phyloP scores from a whole-genome alignment of 2,797 vertebrate genomes.

The Clarias pachynema region DNA sequence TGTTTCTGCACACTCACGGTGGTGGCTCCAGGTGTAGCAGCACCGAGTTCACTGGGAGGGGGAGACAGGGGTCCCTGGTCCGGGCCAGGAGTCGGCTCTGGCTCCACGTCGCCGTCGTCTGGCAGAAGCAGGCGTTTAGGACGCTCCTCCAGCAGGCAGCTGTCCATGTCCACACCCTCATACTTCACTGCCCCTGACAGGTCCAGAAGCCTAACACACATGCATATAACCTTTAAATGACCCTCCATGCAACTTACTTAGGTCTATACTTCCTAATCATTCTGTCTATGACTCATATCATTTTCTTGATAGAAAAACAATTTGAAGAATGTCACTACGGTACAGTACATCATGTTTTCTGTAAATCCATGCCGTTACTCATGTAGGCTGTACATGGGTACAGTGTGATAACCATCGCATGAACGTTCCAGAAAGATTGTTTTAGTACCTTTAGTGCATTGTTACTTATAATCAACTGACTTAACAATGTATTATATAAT shows the following conservation, averaged over 20 bases:
- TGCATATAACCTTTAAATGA: not conserved
- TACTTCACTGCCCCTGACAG: conserved; percentile 82
- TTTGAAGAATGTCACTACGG: conserved; percentile 5
- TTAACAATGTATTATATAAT: not conserved
- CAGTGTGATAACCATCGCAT: not conserved
- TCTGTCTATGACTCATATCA: not conserved
- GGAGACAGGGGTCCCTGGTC: conserved; percentile 57
- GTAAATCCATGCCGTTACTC: not conserved
- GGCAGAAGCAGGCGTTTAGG: conserved; percentile 58
- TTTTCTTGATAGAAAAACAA: not conserved
- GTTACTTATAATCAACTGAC: not conserved
- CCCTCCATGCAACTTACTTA: not conserved
- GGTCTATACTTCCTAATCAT: not conserved
- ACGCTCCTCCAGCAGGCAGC: conserved; percentile 80
- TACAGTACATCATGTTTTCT: not conserved
- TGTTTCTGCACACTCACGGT: conserved; percentile 59
- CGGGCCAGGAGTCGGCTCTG: conserved; percentile 69
- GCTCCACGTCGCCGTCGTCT: conserved; percentile 64
- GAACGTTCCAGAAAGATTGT: not conserved
- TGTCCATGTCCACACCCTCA: conserved; percentile 81
- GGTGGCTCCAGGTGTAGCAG: conserved; percentile 54
- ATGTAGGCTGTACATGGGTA: not conserved
- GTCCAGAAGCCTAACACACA: conserved; percentile 79
- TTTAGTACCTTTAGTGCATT: not conserved
- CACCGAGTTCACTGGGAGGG: conserved; percentile 57